Percentiles rank a stretch among this genome's conserved stretches.
phyloP scores from a whole-genome alignment of 2,888 invertebrate species.

The Dolomedes plantarius region DNA sequence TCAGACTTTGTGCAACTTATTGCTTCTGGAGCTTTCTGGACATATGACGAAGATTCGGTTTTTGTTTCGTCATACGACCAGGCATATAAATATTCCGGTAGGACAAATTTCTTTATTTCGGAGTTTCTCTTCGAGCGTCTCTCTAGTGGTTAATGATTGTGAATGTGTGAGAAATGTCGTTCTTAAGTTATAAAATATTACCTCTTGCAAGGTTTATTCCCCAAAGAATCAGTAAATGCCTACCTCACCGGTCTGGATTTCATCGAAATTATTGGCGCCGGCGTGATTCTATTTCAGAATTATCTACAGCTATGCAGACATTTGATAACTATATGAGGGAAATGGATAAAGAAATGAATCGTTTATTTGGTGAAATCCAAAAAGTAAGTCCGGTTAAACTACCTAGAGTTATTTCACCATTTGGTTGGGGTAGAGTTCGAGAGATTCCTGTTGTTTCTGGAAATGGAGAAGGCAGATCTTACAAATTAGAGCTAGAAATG shows the following conservation, averaged over 20 bases:
- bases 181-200: background rate
- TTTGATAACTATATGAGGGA: constrained; percentile 56
- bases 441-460: constrained; percentile 49
- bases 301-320: constrained; percentile 46
- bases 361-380: constrained; percentile 37
- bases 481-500: constrained; percentile 65
- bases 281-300: constrained; percentile 38
- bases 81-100: constrained; percentile 18
- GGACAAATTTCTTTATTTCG: background rate
- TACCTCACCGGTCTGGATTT: background rate
- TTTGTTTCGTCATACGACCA: constrained; percentile 52
- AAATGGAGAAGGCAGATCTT: constrained; percentile 44
- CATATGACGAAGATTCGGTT: constrained; percentile 29
- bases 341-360: constrained; percentile 56
- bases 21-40: constrained; percentile 33
- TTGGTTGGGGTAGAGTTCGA: constrained; percentile 4
- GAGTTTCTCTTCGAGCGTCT: too few relatives aligned
- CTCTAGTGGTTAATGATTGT: too few relatives aligned
- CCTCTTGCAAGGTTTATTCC: background rate
- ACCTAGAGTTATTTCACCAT: constrained; percentile 26
- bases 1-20: background rate
- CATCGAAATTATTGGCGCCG: constrained; percentile 36
- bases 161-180: background rate
- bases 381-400: constrained; percentile 37
- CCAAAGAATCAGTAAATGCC: background rate